Base-by-base conservation (phyloP, 2,888 invertebrate genomes). In the Itoplectis maculator region DNA sequence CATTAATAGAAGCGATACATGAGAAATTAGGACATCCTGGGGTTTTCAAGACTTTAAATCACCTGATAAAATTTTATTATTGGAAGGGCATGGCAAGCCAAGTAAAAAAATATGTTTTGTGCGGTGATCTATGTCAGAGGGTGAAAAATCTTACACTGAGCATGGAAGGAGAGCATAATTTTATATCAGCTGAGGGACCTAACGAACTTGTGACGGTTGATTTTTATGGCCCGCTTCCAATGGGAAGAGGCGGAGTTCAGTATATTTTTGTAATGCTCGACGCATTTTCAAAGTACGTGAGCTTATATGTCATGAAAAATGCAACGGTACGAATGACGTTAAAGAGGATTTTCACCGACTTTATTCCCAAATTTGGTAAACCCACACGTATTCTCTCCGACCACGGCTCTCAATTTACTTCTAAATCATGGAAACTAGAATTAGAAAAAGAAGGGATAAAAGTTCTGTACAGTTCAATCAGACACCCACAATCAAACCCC, bases 71-170 rank as follows among this genome's bases (percentile, higher is more conserved):
- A 42, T 80, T 54, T 35, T 79, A 84, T 23, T 76, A 63, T 49
- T 81, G 78, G 79, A 63, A 65, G 4, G 37, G 37, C 0, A 63
- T 81, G 56, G 18, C 35, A 1, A 20, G n/a, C 9, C 42, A 73
- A 9, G 59, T 75, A 5, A 84, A 81, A 45, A 59, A 59, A 23
- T 49, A 42, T 3, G 54, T 84, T 4, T 6, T 66, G 4, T 61
- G 73, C 4, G 79, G 79, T 15, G 81, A 84, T 11, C 4, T 81
- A 18, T 83, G 81, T 35, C 81, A 83, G 23, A 11, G 78, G 5
- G 61, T 70, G 0, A 77, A 81, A 47, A 23, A 68, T 29, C 6
- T 20, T 1, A 69, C 66, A 18, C 2, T 40, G 0, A 4, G 20
- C 0, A 81, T 69, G 70, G 68, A 78, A 20, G 59, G 78, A 1